Evolutionary conservation across 2,888 invertebrate genomes (phyloP).

Genomic region (Cataglyphis cursor): DNA sequence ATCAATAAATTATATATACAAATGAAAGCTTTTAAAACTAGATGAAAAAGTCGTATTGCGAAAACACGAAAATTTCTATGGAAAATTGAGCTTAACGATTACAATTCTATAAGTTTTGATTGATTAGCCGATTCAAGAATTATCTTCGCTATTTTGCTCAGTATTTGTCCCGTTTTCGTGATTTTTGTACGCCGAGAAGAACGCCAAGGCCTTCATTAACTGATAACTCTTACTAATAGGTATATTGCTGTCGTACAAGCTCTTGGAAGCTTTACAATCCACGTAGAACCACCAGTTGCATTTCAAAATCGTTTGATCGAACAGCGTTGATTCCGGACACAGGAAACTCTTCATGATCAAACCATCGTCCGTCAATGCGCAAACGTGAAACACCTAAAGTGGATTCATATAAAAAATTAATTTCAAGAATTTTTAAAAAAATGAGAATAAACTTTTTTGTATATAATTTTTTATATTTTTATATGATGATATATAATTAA

Average conservation of each 20-base stretch:
- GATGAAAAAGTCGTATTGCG: conserved; percentile 5
- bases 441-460: not conserved
- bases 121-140: conserved; percentile 24
- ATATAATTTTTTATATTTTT: not conserved
- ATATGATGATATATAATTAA: not conserved
- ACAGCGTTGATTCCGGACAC: conserved; percentile 96
- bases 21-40: conserved; percentile 35
- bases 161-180: conserved; percentile 86
- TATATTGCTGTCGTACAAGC: conserved; percentile 95
- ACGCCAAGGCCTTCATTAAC: conserved; percentile 95
- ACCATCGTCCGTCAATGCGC: conserved; percentile 95
- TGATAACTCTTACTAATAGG: conserved; percentile 97
- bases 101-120: conserved; percentile 36
- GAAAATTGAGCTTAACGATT: conserved; percentile 36
- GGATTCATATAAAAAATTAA: not conserved
- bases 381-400: conserved; percentile 95
- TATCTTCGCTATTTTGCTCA: conserved; percentile 63
- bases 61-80: not conserved
- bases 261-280: conserved; percentile 94
- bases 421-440: not conserved
- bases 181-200: conserved; percentile 95
- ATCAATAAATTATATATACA: conserved; percentile 69
- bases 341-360: conserved; percentile 96
- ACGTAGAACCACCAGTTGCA: conserved; percentile 99
- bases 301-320: conserved; percentile 96